These are phyloP conservation scores for Drepana falcataria DNA, from an alignment of 2,888 invertebrate genomes.

Conservation along the genomic window DNA sequence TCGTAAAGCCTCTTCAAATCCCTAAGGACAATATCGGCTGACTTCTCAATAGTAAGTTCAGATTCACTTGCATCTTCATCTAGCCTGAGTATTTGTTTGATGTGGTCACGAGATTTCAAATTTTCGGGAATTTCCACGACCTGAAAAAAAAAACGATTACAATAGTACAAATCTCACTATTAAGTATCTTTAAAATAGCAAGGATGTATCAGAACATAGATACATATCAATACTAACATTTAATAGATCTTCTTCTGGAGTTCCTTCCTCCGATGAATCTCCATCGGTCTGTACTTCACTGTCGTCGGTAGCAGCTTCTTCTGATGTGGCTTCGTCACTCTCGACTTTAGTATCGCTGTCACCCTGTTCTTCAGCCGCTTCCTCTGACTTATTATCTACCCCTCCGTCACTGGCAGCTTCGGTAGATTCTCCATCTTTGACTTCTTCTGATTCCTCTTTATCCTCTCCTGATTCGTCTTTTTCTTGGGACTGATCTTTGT, in stretches of 20 bases:
- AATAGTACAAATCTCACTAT: slow-evolving; percentile 8
- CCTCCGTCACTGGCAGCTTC: slow-evolving; percentile 28
- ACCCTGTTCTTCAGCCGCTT: slow-evolving; percentile 25
- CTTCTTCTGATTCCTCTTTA: slow-evolving; percentile 31
- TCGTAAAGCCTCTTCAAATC: slow-evolving; percentile 93
- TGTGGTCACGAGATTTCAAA: slow-evolving; percentile 87
- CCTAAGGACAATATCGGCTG: slow-evolving; percentile 87
- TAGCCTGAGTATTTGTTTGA: slow-evolving; percentile 87
- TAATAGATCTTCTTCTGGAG: slow-evolving; percentile 82
- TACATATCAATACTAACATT: slow-evolving; percentile 57
- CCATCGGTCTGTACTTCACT: slow-evolving; percentile 17
- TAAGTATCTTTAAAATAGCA: no score
- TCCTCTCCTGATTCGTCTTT: slow-evolving; percentile 36
- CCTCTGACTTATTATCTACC: slow-evolving; percentile 32
- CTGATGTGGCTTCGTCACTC: slow-evolving; percentile 23
- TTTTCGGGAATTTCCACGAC: slow-evolving; percentile 87
- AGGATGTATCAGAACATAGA: no score
- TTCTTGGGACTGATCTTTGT: slow-evolving; percentile 29
- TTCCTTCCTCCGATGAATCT: slow-evolving; percentile 52
- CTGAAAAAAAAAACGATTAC: slow-evolving; percentile 52
- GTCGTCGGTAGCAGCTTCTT: slow-evolving; percentile 24
- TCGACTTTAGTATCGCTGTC: slow-evolving; percentile 25
- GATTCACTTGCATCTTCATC: slow-evolving; percentile 86
- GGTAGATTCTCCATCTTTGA: slow-evolving; percentile 37
- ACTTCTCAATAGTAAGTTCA: slow-evolving; percentile 84